Evolutionary conservation across 2,888 invertebrate species (phyloP).

Genomic region (Cremastinae sp.): DNA sequence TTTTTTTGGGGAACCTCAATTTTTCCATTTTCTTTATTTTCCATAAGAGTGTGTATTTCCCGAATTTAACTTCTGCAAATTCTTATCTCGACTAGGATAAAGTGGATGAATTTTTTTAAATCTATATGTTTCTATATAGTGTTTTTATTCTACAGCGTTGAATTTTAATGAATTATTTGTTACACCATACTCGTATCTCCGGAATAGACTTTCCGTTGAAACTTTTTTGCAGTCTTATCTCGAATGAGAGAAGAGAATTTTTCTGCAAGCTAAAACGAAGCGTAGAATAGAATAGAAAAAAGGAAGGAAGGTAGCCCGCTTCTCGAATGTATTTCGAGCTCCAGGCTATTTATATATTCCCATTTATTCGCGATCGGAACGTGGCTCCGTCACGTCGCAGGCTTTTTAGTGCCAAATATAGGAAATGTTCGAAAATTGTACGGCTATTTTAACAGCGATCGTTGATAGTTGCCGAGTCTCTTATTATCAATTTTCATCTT

Average conservation of each 20-base stretch:
- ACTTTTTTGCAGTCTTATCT: too few species aligned
- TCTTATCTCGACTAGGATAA: too few species aligned
- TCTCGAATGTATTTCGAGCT: slow-evolving; percentile 46
- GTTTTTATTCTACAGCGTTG: too few species aligned
- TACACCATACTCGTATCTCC: background rate
- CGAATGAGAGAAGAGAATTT: slow-evolving; percentile 46
- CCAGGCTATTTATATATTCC: slow-evolving; percentile 53
- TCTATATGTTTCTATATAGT: too few species aligned
- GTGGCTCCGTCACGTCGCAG: slow-evolving; percentile 18
- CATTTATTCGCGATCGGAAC: slow-evolving; percentile 51
- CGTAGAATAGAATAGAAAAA: slow-evolving; percentile 30
- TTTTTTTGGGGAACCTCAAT: too few species aligned
- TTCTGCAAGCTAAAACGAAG: slow-evolving; percentile 37
- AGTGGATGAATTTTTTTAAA: too few species aligned
- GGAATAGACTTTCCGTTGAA: background rate
- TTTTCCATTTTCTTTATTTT: too few species aligned
- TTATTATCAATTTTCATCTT: background rate
- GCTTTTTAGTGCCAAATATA: background rate
- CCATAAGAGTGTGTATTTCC: too few species aligned
- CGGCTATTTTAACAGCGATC: background rate
- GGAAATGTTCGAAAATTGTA: slow-evolving; percentile 6
- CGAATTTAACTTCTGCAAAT: too few species aligned
- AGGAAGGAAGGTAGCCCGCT: slow-evolving; percentile 40
- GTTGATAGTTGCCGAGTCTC: background rate
- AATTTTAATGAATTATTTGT: too few species aligned